Evolutionary conservation across 2,888 invertebrate genomes (phyloP).

Genomic region (Asteroscopus sphinx): DNA sequence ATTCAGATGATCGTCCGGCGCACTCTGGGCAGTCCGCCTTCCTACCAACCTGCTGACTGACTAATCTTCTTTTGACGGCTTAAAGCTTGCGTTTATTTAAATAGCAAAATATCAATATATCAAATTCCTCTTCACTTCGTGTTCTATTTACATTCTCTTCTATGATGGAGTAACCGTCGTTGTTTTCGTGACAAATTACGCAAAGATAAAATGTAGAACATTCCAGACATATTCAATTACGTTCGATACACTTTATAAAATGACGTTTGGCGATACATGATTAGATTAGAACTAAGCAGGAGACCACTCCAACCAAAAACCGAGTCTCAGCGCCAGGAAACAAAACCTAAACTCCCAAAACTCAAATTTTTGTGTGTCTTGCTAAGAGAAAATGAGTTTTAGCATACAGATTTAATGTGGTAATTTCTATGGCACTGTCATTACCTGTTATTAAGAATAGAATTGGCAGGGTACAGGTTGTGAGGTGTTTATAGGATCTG

Average conservation of each 20-base stretch:
- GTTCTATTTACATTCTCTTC: slow-evolving; percentile 31
- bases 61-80: slow-evolving; percentile 38
- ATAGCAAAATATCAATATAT: slow-evolving; percentile 37
- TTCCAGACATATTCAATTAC: slow-evolving; percentile 61
- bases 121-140: slow-evolving; percentile 39
- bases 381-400: slow-evolving; percentile 49
- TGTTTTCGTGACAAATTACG: slow-evolving; percentile 20
- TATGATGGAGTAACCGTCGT: slow-evolving; percentile 22
- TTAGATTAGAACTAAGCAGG: slow-evolving; percentile 45
- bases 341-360: slow-evolving; percentile 22
- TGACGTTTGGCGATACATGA: slow-evolving; percentile 64
- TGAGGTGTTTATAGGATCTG: slow-evolving; percentile 73
- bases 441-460: slow-evolving; percentile 77
- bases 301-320: slow-evolving; percentile 7
- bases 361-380: slow-evolving; percentile 6
- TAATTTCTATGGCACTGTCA: slow-evolving; percentile 41
- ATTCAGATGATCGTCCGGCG: no score
- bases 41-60: no score
- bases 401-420: slow-evolving; percentile 36
- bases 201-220: slow-evolving; percentile 44
- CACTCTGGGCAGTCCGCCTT: no score
- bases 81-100: slow-evolving; percentile 42
- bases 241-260: slow-evolving; percentile 62
- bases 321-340: neutral
- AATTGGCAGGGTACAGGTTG: slow-evolving; percentile 76